These are phyloP conservation scores for Nibea coibor DNA, from an alignment of 2,113 vertebrate species.

Conservation along the genomic window DNA sequence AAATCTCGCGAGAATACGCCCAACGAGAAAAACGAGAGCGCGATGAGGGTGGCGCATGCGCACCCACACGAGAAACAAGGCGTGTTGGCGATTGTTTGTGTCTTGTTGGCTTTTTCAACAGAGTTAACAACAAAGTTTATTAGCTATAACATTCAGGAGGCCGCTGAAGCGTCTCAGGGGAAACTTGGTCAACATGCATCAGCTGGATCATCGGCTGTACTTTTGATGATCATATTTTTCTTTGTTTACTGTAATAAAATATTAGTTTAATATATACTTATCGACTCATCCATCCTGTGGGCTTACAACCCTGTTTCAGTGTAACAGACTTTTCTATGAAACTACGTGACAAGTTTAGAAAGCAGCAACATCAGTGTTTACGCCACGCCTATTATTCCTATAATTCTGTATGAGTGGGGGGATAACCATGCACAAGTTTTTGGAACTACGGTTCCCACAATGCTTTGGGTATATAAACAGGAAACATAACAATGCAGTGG, in stretches of 20 bases:
- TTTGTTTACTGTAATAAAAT: background rate
- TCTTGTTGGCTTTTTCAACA: background rate
- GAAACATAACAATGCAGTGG: background rate
- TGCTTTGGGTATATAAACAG: background rate
- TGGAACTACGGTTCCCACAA: background rate
- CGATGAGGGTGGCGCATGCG: background rate
- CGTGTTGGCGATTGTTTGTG: too few relatives aligned
- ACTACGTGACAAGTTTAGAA: too few relatives aligned
- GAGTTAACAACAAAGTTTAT: background rate
- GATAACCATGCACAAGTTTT: background rate
- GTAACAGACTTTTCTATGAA: background rate
- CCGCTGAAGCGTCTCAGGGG: too few relatives aligned
- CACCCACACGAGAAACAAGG: background rate
- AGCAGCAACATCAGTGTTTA: too few relatives aligned
- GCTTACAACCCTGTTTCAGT: background rate
- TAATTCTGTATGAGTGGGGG: background rate
- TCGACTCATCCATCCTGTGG: background rate
- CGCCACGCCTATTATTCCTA: too few relatives aligned
- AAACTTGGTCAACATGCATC: background rate
- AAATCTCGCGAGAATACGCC: background rate
- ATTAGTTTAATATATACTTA: too few relatives aligned
- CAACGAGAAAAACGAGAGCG: background rate
- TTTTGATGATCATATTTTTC: background rate
- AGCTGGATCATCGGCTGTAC: background rate
- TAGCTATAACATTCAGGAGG: background rate